These are phyloP conservation scores for Muscicapa striata DNA, from an alignment of 2,797 vertebrate species.

Conservation along the genomic window DNA sequence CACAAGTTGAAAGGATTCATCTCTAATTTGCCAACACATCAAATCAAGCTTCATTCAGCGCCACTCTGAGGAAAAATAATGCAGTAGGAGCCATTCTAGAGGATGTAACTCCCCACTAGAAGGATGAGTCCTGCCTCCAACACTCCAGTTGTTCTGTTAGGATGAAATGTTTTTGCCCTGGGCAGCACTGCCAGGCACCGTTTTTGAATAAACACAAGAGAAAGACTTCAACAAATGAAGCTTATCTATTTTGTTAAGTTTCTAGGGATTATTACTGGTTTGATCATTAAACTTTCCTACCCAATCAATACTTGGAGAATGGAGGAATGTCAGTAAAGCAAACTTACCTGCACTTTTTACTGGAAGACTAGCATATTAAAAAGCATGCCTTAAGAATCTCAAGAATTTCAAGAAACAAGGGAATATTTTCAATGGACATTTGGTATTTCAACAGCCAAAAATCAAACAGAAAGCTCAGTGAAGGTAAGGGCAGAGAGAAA, in stretches of 20 bases:
- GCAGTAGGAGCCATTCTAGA: neutral
- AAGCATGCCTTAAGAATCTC: neutral
- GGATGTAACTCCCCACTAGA: neutral
- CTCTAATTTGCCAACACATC: neutral
- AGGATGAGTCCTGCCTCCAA: neutral
- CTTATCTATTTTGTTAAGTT: neutral
- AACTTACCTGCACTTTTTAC: neutral
- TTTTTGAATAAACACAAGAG: neutral
- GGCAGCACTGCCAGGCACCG: neutral
- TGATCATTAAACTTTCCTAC: neutral
- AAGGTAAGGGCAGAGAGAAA: neutral
- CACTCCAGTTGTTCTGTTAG: neutral
- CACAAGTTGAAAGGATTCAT: neutral
- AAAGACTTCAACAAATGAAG: neutral
- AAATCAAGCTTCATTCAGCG: constrained; percentile 31
- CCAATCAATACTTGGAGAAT: neutral
- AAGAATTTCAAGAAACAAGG: neutral
- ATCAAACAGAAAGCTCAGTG: neutral
- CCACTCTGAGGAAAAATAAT: neutral
- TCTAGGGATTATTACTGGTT: neutral
- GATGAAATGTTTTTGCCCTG: rapidly evolving
- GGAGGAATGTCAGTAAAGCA: neutral
- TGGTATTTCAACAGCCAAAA: neutral
- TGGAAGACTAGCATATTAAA: neutral
- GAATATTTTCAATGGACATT: neutral